Base-by-base conservation (phyloP, 2,797 vertebrate genomes). In the Coluber constrictor region DNA sequence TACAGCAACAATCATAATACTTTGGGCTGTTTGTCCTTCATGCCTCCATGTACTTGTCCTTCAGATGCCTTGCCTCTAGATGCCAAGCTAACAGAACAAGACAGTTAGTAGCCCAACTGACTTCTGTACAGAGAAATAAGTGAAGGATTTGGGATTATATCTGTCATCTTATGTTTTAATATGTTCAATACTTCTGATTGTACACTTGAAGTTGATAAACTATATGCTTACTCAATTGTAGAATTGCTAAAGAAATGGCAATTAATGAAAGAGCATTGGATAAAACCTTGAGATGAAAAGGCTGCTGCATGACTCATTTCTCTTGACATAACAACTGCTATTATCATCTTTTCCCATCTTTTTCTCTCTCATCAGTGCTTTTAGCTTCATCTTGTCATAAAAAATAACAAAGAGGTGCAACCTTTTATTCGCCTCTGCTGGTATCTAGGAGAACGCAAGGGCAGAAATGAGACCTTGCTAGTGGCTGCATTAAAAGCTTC, bases 21-120 rank as follows among this genome's bases (percentile, higher is more conserved):
- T 90, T 92, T 92, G 93, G 89, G 90, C 63, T 56, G 57, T 95
- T 92, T 94, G 95, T 93, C 87, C 90, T 57, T 94, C 79, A 92
- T 9, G 66, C 10, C 87, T 86, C 92, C 32, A 56, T 90, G n/a
- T 91, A 94, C 91, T 94, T 25, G 15, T 92, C 87, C 61, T 92
- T 93, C 93, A 95, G 90, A 37, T 74, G 66, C n/a, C 66, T 74
- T 74, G 32, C 66, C 79, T 95, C 86, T 88, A 88, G 90, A 95
- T 93, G 47, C 93, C 93, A 96, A 18, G 92, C 87, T 91, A 89
- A 95, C 0, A 90, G 61, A 94, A 89, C 3, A 92, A 93, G 92
- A 23, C 93, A 94, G 88, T 87, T 59, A 94, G 51, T 27, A 95
- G 90, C 79, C 88, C 43, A 0, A 0, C 51, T 86, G 87, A 93